A percentile compares a stretch with the other conserved stretches of the same genome.
Conservation (phyloP, 1,140 invertebrate genomes). For the Centruroides vittatus region DNA sequence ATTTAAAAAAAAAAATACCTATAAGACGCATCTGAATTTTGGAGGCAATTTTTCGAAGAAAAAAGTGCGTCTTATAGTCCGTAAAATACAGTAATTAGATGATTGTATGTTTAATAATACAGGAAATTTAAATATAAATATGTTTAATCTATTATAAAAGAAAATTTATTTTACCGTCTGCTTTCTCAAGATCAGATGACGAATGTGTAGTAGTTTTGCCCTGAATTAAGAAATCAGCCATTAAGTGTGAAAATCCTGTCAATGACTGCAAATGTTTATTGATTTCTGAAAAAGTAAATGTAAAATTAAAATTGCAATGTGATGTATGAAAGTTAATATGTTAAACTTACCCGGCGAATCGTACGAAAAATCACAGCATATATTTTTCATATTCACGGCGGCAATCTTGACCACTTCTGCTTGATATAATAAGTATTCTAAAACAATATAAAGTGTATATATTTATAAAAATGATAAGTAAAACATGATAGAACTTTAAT, state of each 20-base stretch:
- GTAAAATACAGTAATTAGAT: no score
- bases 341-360: constrained; percentile 41
- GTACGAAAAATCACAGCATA: constrained; percentile 15
- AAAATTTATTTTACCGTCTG: constrained; percentile 43
- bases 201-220: constrained; percentile 54
- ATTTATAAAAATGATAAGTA: no score
- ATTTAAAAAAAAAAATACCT: no score
- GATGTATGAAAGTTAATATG: background rate
- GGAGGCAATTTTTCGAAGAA: no score
- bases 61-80: no score
- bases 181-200: constrained; percentile 52
- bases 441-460: no score
- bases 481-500: no score
- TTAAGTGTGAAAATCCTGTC: constrained; percentile 34
- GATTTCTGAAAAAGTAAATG: constrained; percentile 10
- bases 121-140: no score
- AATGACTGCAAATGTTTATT: constrained; percentile 11
- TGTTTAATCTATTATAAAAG: background rate
- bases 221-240: constrained; percentile 45
- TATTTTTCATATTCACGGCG: background rate
- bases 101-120: no score
- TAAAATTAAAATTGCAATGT: background rate
- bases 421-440: background rate
- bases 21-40: no score
- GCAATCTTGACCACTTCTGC: background rate